A percentile compares a stretch with the other conserved stretches of the same genome.
phyloP scores from a whole-genome alignment of 2,797 vertebrate genomes.

The Anguilla pacifica region DNA sequence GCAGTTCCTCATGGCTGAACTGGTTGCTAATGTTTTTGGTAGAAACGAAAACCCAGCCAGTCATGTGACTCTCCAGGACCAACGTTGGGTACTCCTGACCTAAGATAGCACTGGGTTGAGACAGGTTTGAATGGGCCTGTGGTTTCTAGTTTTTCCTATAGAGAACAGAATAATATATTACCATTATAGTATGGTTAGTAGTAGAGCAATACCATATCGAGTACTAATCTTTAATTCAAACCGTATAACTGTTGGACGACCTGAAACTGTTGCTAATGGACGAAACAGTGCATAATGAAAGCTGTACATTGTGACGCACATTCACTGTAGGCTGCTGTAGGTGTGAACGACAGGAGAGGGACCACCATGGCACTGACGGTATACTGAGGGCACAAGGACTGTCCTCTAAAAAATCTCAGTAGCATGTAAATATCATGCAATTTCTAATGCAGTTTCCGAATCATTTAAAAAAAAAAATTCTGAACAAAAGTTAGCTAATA shows the following conservation, averaged over 20 bases:
- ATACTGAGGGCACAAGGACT: neutral
- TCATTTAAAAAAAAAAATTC: neutral
- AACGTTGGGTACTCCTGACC: constrained; percentile 36
- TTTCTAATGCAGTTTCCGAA: neutral
- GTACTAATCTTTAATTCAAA: constrained; percentile 28
- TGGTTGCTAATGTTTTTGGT: neutral
- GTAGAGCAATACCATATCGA: constrained; percentile 26
- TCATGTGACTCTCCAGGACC: neutral
- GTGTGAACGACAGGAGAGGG: neutral
- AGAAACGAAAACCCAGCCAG: neutral
- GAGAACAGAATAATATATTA: constrained; percentile 37
- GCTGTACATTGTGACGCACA: constrained; percentile 22
- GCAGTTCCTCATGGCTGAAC: neutral
- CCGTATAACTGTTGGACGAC: constrained; percentile 8
- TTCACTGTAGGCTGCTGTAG: constrained; percentile 11
- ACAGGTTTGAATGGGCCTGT: constrained; percentile 47
- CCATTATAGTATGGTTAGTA: constrained; percentile 7
- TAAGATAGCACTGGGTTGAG: constrained; percentile 49
- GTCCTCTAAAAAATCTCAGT: constrained; percentile 4
- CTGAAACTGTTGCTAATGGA: constrained; percentile 24
- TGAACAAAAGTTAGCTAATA: neutral
- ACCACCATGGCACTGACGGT: neutral
- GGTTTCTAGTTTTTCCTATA: constrained; percentile 42
- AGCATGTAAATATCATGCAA: neutral
- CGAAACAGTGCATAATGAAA: constrained; percentile 17